phyloP scores from a whole-genome alignment of 35 echinoderm and acorn worm species.

The Lytechinus variegatus region DNA sequence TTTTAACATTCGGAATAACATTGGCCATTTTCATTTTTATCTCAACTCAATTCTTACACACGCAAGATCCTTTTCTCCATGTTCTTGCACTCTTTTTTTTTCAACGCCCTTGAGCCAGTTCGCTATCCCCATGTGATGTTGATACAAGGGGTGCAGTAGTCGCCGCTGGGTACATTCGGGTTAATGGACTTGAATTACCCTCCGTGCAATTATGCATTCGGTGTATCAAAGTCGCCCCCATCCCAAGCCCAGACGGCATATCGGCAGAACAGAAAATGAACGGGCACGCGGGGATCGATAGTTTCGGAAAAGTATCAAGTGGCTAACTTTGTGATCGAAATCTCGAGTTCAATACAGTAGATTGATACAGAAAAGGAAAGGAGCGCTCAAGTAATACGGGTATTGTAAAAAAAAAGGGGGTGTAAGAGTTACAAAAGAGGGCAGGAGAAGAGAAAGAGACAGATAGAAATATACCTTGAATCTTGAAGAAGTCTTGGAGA shows the following conservation, averaged over 20 bases:
- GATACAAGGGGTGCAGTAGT: neutral
- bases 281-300: neutral
- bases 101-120: neutral
- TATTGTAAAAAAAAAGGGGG: too few species aligned
- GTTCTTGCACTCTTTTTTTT: neutral
- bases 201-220: neutral
- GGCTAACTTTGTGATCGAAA: neutral
- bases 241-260: neutral
- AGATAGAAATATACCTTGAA: too few species aligned
- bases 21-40: neutral
- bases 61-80: neutral
- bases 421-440: too few species aligned
- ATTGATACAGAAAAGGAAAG: too few species aligned
- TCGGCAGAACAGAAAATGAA: neutral
- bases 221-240: neutral
- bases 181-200: slow-evolving; percentile 9
- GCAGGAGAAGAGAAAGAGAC: too few species aligned
- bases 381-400: too few species aligned
- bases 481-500: too few species aligned
- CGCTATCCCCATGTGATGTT: neutral
- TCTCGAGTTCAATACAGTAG: neutral
- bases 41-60: neutral
- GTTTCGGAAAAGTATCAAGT: neutral
- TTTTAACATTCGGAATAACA: too few species aligned
- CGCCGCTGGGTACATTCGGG: neutral